A percentile compares a stretch with the other conserved stretches of the same genome.
phyloP scores from a whole-genome alignment of 35 echinoderm and acorn worm species.

The Holothuria glaberrima region DNA sequence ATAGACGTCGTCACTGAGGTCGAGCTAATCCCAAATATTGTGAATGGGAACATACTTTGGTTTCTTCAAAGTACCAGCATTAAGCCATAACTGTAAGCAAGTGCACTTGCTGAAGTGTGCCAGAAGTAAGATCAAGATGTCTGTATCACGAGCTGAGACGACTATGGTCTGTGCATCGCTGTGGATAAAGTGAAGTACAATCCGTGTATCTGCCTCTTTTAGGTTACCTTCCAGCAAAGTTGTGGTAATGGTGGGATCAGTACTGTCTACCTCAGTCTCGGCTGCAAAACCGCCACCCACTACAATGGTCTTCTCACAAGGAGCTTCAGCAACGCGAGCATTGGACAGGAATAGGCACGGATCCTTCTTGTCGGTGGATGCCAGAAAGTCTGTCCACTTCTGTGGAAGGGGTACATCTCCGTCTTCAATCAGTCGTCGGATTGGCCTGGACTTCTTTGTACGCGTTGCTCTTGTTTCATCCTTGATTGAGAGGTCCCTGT shows the following conservation, averaged over 20 bases:
- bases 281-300: slow-evolving; percentile 38
- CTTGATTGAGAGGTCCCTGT: slow-evolving; percentile 60
- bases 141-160: neutral
- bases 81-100: neutral
- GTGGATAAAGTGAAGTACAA: slow-evolving; percentile 21
- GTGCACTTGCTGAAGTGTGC: neutral
- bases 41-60: neutral
- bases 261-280: neutral
- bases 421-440: slow-evolving; percentile 53
- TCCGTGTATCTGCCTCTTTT: slow-evolving; percentile 33
- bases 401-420: slow-evolving; percentile 63
- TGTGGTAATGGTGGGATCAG: neutral
- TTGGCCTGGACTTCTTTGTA: slow-evolving; percentile 14
- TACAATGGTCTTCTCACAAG: neutral
- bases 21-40: neutral
- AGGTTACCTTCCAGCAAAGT: neutral
- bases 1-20: neutral
- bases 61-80: neutral
- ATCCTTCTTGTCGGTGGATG: slow-evolving; percentile 41
- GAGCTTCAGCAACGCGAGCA: neutral
- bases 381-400: slow-evolving; percentile 55
- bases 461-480: slow-evolving; percentile 38
- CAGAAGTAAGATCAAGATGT: neutral
- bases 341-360: slow-evolving; percentile 57
- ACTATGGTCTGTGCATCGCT: neutral